Evolutionary conservation across 2,797 vertebrate species (phyloP).

Genomic region (Acropternis orthonyx): DNA sequence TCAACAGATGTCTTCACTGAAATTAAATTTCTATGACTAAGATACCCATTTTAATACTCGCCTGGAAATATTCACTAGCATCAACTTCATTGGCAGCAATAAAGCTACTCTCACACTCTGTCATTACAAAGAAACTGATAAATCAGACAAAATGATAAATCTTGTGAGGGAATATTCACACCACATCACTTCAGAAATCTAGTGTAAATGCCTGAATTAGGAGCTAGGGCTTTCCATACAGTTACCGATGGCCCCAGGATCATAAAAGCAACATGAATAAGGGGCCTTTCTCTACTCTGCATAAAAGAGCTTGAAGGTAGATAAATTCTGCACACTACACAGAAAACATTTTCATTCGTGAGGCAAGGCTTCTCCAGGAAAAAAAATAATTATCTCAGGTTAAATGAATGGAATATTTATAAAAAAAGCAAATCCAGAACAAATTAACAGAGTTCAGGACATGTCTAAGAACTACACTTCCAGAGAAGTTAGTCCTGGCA

Average conservation of each 20-base stretch:
- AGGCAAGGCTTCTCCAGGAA: not conserved
- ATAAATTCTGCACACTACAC: not conserved
- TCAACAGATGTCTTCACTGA: conserved; percentile 12
- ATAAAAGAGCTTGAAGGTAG: not conserved
- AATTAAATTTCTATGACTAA: conserved; percentile 59
- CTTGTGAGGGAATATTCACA: not conserved
- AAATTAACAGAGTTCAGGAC: not conserved
- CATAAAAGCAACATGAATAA: not conserved
- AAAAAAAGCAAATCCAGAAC: conserved; percentile 19
- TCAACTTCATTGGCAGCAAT: not conserved
- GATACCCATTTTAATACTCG: not conserved
- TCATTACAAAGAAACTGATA: not conserved
- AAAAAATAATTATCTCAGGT: not conserved
- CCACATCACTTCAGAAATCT: not conserved
- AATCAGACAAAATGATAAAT: not conserved
- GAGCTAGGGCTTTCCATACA: not conserved
- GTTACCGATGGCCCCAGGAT: not conserved
- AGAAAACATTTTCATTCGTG: not conserved
- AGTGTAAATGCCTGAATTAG: not conserved
- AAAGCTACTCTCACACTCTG: not conserved
- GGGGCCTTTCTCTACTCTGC: not conserved
- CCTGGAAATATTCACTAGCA: not conserved
- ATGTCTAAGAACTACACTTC: not conserved
- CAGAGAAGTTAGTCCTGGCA: not conserved
- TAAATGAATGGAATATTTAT: not conserved